Conservation (phyloP, 30 jellyfish, hydroid and myxozoan species). For the Chironex yamaguchii region DNA sequence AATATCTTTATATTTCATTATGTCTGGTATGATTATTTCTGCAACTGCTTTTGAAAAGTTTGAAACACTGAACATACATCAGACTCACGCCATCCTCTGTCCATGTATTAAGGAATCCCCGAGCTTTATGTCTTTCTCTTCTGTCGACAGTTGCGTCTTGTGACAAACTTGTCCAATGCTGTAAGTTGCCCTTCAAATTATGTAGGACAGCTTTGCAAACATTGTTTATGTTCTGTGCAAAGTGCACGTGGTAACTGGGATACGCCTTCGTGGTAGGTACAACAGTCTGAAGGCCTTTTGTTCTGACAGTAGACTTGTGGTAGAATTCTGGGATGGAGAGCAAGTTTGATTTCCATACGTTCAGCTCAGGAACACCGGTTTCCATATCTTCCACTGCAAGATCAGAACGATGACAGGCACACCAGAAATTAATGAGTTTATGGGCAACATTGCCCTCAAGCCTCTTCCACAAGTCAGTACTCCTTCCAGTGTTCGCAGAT, state of each 20-base stretch:
- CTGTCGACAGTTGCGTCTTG: slow-evolving; percentile 22
- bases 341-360: slow-evolving; percentile 29
- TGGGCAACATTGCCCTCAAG: no score
- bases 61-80: no score
- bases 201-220: slow-evolving; percentile 40
- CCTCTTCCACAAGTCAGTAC: no score
- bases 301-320: slow-evolving; percentile 6
- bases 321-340: slow-evolving; percentile 9
- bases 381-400: slow-evolving; percentile 26
- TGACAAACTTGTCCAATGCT: slow-evolving; percentile 44
- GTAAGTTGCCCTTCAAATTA: slow-evolving; percentile 34
- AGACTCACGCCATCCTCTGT: slow-evolving; percentile 38
- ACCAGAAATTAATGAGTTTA: no score
- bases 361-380: slow-evolving; percentile 28
- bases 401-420: no score
- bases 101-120: slow-evolving; percentile 35
- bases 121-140: slow-evolving; percentile 42
- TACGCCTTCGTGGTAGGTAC: slow-evolving; percentile 17
- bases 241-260: slow-evolving; percentile 25
- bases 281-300: slow-evolving; percentile 22
- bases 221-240: slow-evolving; percentile 21
- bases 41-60: no score
- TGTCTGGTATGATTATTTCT: slow-evolving; percentile 17
- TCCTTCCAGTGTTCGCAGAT: no score
- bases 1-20: slow-evolving; percentile 9